These are phyloP conservation scores for Epinotia ramella DNA, from an alignment of 2,888 invertebrate species.

Conservation along the genomic window DNA sequence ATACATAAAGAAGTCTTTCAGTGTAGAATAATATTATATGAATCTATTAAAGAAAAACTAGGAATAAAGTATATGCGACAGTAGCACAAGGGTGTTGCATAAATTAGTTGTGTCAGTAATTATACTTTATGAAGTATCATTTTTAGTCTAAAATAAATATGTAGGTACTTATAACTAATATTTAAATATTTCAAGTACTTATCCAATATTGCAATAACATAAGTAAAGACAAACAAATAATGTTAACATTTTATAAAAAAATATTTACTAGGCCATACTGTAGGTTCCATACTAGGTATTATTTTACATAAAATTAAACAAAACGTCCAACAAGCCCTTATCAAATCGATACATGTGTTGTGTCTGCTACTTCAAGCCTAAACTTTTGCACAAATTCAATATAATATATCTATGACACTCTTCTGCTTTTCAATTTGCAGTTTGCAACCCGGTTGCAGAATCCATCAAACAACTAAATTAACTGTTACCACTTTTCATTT, in stretches of 20 bases:
- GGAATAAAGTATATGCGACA: no score
- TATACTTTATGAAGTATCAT: not conserved
- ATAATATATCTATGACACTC: no score
- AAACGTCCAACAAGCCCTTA: not conserved
- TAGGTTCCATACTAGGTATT: not conserved
- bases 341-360: not conserved
- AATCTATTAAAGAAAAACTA: no score
- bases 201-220: not conserved
- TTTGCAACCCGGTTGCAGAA: not conserved
- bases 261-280: not conserved
- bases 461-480: not conserved
- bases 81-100: not conserved
- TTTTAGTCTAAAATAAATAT: not conserved
- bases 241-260: not conserved
- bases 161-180: not conserved
- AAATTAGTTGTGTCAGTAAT: not conserved
- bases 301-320: not conserved
- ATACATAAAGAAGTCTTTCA: no score
- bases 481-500: not conserved
- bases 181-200: constrained; percentile 1
- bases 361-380: no score
- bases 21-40: no score
- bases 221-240: not conserved
- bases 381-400: no score
- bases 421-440: not conserved